These are phyloP conservation scores for Ophonus ardosiacus DNA, from an alignment of 2,888 invertebrate genomes.

Conservation along the genomic window DNA sequence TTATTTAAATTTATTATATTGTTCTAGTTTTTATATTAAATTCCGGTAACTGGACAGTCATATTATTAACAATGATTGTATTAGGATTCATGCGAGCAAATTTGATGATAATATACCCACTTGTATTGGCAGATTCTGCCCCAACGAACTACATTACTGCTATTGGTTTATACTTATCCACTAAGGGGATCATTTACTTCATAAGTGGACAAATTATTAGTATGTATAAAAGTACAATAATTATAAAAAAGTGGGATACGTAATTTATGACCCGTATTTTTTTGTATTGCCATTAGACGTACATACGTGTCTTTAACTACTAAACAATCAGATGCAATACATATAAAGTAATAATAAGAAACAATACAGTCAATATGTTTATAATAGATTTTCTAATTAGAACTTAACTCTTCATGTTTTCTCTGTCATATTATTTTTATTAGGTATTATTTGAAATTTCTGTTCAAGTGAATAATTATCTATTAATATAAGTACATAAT, in stretches of 20 bases:
- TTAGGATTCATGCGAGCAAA: neutral
- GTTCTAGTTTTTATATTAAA: neutral
- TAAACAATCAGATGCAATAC: too few species aligned
- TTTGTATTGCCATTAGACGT: too few species aligned
- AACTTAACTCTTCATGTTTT: too few species aligned
- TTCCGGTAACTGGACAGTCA: neutral
- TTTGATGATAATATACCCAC: conserved; percentile 15
- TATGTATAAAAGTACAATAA: neutral
- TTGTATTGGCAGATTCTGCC: conserved; percentile 30
- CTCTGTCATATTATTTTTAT: too few species aligned
- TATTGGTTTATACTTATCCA: conserved; percentile 40
- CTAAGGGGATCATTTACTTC: conserved; percentile 25
- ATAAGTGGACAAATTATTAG: conserved; percentile 19
- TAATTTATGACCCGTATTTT: neutral
- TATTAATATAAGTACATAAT: too few species aligned
- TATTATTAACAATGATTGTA: conserved; percentile 15
- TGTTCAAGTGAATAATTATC: too few species aligned
- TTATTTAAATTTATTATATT: too few species aligned
- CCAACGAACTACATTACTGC: conserved; percentile 17
- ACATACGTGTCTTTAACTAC: too few species aligned
- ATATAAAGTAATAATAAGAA: too few species aligned
- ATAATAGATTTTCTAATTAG: too few species aligned
- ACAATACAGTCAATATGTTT: too few species aligned
- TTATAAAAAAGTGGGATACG: neutral
- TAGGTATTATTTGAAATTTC: too few species aligned